phyloP scores from a whole-genome alignment of 2,113 vertebrate species.

The Phrynocephalus versicolor region DNA sequence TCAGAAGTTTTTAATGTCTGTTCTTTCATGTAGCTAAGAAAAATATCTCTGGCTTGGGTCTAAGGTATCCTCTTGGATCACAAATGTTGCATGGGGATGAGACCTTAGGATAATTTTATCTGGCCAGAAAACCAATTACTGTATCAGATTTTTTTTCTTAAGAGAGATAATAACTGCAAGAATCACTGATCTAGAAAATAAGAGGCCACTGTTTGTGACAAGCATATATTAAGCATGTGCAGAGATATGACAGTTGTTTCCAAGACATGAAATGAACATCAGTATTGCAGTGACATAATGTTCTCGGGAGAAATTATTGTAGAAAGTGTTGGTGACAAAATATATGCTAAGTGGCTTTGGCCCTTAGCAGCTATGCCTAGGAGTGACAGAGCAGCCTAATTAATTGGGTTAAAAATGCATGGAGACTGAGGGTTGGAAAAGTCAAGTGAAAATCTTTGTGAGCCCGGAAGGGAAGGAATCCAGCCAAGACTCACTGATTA shows the following conservation, averaged over 20 bases:
- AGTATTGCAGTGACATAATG: conserved; percentile 11
- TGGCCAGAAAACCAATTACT: not conserved
- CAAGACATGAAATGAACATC: conserved; percentile 15
- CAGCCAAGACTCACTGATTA: conserved; percentile 32
- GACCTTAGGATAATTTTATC: not conserved
- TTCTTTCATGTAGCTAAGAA: not conserved
- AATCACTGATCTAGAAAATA: conserved; percentile 2
- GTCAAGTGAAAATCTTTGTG: conserved; percentile 25
- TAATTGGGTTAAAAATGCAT: conserved; percentile 45
- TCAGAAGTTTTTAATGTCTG: not conserved
- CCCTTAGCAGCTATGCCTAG: conserved; percentile 7
- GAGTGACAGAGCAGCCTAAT: conserved; percentile 26
- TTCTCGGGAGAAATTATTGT: conserved; percentile 21
- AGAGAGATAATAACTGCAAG: not conserved
- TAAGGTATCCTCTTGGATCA: not conserved
- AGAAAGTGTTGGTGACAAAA: conserved; percentile 34
- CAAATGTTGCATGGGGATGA: not conserved
- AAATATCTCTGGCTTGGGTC: not conserved
- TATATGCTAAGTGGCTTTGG: conserved; percentile 37
- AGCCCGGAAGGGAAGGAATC: conserved; percentile 22
- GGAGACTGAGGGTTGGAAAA: conserved; percentile 18
- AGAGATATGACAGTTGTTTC: conserved; percentile 3
- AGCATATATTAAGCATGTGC: not conserved
- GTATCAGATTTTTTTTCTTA: too few relatives aligned
- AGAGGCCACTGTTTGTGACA: not conserved